Base-by-base conservation (phyloP, 2,797 vertebrate genomes). In the Cynodonichthys magdalenae region DNA sequence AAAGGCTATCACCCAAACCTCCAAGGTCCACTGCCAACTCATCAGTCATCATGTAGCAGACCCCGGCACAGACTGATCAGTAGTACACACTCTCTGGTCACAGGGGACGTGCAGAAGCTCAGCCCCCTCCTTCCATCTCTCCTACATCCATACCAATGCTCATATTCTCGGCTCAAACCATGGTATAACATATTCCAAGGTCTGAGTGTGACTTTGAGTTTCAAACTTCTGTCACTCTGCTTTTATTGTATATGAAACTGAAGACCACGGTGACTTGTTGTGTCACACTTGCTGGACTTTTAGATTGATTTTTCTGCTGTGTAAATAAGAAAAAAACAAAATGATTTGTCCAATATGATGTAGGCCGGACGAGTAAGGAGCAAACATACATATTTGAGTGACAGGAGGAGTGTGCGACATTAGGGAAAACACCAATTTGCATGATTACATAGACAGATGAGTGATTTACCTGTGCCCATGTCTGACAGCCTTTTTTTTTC, bases 1-100 rank as follows among this genome's bases (percentile, higher is more conserved):
- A 93, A 92, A 93, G 87, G 90, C 90, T 90, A 92, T 93, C 91
- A 92, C 89, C 90, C 89, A 91, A 93, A 93, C 89, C 93, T 92
- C 92, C 86, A 91, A 93, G 92, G 92, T 90, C 91, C 87, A 82
- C 86, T 80, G 81, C 89, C 83, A 87, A 81, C 89, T 91, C 92
- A 92, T 92, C 92, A 91, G 86, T 93, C 90, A 92, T 90, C 66
- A 54, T 20, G 63, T 80, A 85, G 87, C 88, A 81, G 89, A 79
- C 86, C 79, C 60, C 78, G 79, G 87, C 84, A 59, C 75, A 57
- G 72, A 88, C 87, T 80, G 86, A 92, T 91, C 91, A 92, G 80
- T 84, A 90, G 84, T 91, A 86, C 89, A 88, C 82, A 72, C 67
- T 34, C 79, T 75, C 72, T 63, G 83, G 83, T 89, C 91, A 75